Percentiles rank a stretch among this genome's conserved stretches.
Conservation (phyloP, 2,888 invertebrate genomes). For the Rhagonycha lutea region DNA sequence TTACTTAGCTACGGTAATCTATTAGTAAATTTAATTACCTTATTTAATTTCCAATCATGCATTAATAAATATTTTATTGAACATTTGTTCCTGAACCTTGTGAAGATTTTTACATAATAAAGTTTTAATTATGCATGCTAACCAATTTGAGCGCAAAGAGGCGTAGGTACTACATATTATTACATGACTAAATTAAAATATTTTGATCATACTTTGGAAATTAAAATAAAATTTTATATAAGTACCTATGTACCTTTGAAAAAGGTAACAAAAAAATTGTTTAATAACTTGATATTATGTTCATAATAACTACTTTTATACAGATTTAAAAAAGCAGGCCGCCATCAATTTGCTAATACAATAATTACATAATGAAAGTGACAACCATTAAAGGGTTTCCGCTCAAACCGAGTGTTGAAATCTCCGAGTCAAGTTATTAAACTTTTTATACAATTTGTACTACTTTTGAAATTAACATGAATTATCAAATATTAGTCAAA, state of each 20-base stretch:
- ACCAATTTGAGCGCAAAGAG: constrained; percentile 7
- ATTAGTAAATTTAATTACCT: not conserved
- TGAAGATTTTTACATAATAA: constrained; percentile 12
- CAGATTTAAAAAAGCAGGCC: not conserved
- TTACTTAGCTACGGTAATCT: not conserved
- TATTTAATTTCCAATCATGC: not conserved
- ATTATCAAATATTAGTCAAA: not conserved
- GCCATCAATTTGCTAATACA: not conserved
- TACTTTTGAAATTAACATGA: not conserved
- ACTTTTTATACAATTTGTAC: not conserved
- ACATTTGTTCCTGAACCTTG: constrained; percentile 14
- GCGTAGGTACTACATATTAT: not conserved
- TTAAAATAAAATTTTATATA: not conserved
- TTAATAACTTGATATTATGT: no score
- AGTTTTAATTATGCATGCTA: constrained; percentile 4
- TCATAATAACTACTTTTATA: not conserved
- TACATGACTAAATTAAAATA: not conserved
- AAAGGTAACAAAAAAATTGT: no score
- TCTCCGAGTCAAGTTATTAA: not conserved
- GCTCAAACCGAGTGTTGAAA: constrained; percentile 4
- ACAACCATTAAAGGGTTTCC: not conserved
- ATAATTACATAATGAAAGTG: not conserved
- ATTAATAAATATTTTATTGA: constrained; percentile 1
- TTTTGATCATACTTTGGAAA: not conserved
- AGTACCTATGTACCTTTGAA: no score